These are phyloP conservation scores for Tortricodes alternella DNA, from an alignment of 2,888 invertebrate species.

Conservation along the genomic window DNA sequence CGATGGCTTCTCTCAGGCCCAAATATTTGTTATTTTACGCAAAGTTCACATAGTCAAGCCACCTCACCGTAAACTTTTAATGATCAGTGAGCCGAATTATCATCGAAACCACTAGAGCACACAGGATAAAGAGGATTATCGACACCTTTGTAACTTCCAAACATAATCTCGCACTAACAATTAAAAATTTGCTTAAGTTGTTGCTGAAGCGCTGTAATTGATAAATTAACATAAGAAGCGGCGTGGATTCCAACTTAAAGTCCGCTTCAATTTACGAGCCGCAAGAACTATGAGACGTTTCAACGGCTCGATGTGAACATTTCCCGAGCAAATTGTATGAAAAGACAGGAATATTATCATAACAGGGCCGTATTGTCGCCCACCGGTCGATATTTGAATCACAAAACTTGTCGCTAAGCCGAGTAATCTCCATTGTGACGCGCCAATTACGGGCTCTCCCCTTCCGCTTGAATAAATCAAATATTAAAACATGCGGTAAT, in stretches of 20 bases:
- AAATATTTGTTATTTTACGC: not conserved
- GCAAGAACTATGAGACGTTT: slow-evolving; percentile 43
- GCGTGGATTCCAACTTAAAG: slow-evolving; percentile 25
- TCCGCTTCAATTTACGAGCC: slow-evolving; percentile 41
- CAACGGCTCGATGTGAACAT: slow-evolving; percentile 48
- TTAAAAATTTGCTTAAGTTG: slow-evolving; percentile 22
- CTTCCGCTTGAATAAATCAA: slow-evolving; percentile 78
- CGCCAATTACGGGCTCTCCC: slow-evolving; percentile 79
- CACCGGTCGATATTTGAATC: slow-evolving; percentile 75
- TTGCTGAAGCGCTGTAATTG: slow-evolving; percentile 18
- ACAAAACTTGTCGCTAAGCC: slow-evolving; percentile 75
- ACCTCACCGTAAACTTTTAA: not conserved
- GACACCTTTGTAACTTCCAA: slow-evolving; percentile 14
- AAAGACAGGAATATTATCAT: slow-evolving; percentile 74
- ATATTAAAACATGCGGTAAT: slow-evolving; percentile 62
- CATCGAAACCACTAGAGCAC: slow-evolving; percentile 1
- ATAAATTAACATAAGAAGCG: slow-evolving; percentile 30
- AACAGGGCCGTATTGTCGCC: slow-evolving; percentile 74
- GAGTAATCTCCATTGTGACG: slow-evolving; percentile 77
- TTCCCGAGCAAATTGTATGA: slow-evolving; percentile 64
- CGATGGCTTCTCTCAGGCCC: not conserved
- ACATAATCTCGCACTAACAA: slow-evolving; percentile 7
- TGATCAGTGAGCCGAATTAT: not conserved
- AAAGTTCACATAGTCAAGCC: not conserved
- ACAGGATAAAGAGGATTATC: slow-evolving; percentile 21